phyloP scores from a whole-genome alignment of 2,888 invertebrate species.

The Myopa testacea region DNA sequence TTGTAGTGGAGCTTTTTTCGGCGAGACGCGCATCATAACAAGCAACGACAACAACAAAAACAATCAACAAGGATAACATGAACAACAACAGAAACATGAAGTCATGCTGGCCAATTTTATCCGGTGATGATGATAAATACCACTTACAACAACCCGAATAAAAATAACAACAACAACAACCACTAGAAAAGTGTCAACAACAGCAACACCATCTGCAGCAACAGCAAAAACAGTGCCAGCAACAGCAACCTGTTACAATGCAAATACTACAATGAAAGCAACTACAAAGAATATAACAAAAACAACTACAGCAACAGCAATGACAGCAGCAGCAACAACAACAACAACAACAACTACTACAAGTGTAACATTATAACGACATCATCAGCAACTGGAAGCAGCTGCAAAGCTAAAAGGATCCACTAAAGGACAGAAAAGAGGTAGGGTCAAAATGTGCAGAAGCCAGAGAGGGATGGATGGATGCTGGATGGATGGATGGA shows the following conservation, averaged over 20 bases:
- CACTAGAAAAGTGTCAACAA: background rate
- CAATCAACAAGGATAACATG: background rate
- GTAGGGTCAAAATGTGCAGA: background rate
- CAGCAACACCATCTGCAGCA: background rate
- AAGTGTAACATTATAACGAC: background rate
- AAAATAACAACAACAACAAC: background rate
- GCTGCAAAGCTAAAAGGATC: too few species aligned
- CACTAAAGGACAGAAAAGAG: background rate
- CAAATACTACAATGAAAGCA: background rate
- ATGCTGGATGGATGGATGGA: background rate
- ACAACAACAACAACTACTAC: background rate
- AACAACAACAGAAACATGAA: background rate
- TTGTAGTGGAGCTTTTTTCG: too few species aligned
- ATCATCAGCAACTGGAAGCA: background rate
- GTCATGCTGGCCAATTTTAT: background rate
- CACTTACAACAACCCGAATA: background rate
- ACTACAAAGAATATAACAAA: background rate
- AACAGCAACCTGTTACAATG: constrained; percentile 18
- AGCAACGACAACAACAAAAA: background rate
- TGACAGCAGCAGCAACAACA: background rate
- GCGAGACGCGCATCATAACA: background rate
- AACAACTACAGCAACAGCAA: background rate
- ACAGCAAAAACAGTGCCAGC: background rate
- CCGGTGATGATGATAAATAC: constrained; percentile 14
- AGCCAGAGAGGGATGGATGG: background rate